Base-by-base conservation (phyloP, 2,797 vertebrate genomes). In the Cottoperca gobio region DNA sequence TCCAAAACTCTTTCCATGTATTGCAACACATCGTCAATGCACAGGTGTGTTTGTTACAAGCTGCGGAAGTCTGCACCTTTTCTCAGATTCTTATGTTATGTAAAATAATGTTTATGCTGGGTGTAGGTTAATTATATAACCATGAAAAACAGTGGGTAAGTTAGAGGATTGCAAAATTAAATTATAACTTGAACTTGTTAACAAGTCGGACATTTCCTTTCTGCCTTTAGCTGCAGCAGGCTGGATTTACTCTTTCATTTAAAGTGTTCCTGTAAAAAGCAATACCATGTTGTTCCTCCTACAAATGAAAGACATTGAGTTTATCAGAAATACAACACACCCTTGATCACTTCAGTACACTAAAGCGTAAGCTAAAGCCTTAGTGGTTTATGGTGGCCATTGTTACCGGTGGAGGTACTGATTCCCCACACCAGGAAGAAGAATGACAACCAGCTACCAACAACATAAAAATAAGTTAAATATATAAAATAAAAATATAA, bases 21-120 rank as follows among this genome's bases (percentile, higher is more conserved):
- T 33, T 73, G 59, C 23, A 16, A 17, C 43, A 61, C 33, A 16
- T 28, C 28, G 7, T 49, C 54, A 46, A 5, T 45, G 23, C 59
- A 52, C 60, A 70, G 62, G 67, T 60, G 64, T 74, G 68, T 63
- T 78, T 57, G 35, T 43, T 31, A 59, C 62, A 26, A 37, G 28
- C 17, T 12, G 37, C 2, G 3, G 55, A 78, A 58, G 54, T 63
- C 64, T 70, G 3, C 5, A 35, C 3, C 19, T 21, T 71, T 53
- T 55, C 11, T 61, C 3, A 48, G 3, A 33, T 19, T 43, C 49
- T 42, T 21, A 4, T 7, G 13, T n/a, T n/a, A n/a, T 54, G 23
- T 19, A 17, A 50, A 40, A 50, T 40, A 26, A 49, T 61, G 6
- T 54, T 31, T 26, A 26, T 65, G 13, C 14, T 8, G 8, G 11